Base-by-base conservation (phyloP, 2,113 vertebrate genomes). In the Caranx melampygus region DNA sequence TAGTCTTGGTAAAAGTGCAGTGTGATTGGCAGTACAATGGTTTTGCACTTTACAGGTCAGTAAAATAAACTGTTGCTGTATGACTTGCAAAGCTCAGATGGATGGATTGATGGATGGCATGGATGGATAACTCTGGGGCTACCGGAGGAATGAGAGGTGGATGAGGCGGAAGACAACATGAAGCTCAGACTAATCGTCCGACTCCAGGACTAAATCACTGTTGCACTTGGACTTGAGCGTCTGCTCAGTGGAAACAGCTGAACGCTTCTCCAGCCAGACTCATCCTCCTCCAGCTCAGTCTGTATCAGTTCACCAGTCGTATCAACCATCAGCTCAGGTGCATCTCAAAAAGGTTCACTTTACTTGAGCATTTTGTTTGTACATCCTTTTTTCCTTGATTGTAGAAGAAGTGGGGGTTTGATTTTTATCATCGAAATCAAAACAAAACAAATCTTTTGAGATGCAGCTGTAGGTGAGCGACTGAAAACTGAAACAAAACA, bases 181-280 rank as follows among this genome's bases (percentile, higher is more conserved):
- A 76, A 67, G 58, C 52, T 81, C 16, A 72, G 75, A 65, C 49
- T 64, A 76, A 86, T 81, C 14, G 12, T 72, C 69, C 18, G 21
- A 52, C 69, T 51, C 37, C n/a, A 6, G 69, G 61, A 75, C 77
- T 82, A 62, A 85, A 87, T 87, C 57, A 62, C 72, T 76, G 34
- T n/a, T 72, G 44, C 69, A 78, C 49, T 83, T 66, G 44, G 81
- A 76, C 35, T 44, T 15, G 51, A 72, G 34, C 2, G 63, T 52
- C 70, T 2, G 21, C 55, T 57, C 45, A 15, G 21, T 26, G 18
- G 47, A 75, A 59, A 10, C 10, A 5, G 59, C n/a, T 4, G 55
- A 55, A 62, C 14, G 26, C 47, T 81, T 75, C 55, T 26, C 69
- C 79, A 78, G 40, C 15, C 55, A 63, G 74, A 74, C 70, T 67